A percentile compares a stretch with the other conserved stretches of the same genome.
phyloP scores from a whole-genome alignment of 2,797 vertebrate genomes.

The Streptopelia turtur region DNA sequence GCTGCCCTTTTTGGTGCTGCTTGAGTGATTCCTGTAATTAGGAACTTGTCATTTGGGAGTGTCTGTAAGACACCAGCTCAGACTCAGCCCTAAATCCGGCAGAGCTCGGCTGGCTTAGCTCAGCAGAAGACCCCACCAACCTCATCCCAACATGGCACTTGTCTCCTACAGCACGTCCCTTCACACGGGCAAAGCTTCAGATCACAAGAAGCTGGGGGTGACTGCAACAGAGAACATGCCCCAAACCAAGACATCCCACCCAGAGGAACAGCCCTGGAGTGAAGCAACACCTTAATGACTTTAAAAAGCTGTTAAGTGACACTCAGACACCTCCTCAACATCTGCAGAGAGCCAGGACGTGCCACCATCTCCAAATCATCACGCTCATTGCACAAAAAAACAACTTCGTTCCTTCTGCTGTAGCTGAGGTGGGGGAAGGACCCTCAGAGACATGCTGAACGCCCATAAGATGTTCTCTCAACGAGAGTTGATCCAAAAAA shows the following conservation, averaged over 20 bases:
- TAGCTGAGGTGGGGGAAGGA: neutral
- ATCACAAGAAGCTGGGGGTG: neutral
- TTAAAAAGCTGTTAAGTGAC: neutral
- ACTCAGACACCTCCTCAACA: neutral
- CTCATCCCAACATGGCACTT: neutral
- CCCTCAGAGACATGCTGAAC: fast-evolving
- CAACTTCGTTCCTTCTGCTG: neutral
- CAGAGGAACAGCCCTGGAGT: neutral
- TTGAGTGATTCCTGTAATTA: neutral
- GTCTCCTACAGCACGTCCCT: neutral
- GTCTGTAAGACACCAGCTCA: neutral
- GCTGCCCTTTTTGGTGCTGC: neutral
- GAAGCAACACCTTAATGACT: neutral
- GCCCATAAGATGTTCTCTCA: neutral
- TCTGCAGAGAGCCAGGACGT: neutral
- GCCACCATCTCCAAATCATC: neutral
- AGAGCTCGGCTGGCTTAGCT: neutral
- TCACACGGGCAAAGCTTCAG: fast-evolving
- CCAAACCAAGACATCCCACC: neutral
- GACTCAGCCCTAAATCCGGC: neutral
- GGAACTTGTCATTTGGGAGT: neutral
- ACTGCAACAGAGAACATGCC: fast-evolving
- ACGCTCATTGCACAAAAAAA: fast-evolving
- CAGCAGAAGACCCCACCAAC: neutral
- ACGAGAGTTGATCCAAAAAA: neutral